A percentile compares a stretch with the other conserved stretches of the same genome.
Evolutionary conservation across 2,797 vertebrate genomes (phyloP).

Genomic region (Aeoliscus strigatus): DNA sequence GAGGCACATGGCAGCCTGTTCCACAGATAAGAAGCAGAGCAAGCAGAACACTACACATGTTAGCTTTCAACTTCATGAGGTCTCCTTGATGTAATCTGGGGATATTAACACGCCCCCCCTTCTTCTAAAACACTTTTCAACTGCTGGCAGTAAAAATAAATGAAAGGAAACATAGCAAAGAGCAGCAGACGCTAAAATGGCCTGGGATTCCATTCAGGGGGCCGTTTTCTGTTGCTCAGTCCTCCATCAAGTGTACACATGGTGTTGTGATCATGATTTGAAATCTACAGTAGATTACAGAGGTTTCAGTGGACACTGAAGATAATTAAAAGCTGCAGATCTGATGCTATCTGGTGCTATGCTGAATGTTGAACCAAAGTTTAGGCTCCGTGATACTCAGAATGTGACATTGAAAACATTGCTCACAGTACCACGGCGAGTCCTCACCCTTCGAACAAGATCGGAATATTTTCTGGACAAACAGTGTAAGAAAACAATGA

Average conservation of each 20-base stretch:
- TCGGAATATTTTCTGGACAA: constrained; percentile 39
- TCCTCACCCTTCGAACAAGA: constrained; percentile 32
- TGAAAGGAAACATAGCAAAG: too few relatives aligned
- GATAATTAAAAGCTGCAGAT: background rate
- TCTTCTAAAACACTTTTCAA: background rate
- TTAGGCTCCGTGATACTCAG: constrained; percentile 7
- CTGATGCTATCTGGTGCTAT: too few relatives aligned
- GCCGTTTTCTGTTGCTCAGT: background rate
- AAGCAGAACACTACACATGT: background rate
- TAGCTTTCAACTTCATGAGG: background rate
- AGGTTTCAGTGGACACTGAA: background rate
- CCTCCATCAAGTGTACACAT: background rate
- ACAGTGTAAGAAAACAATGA: constrained; percentile 60
- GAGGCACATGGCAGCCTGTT: background rate
- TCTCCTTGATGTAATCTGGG: constrained; percentile 3
- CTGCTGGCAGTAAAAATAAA: too few relatives aligned
- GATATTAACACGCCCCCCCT: background rate
- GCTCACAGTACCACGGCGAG: constrained; percentile 5
- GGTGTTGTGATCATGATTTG: background rate
- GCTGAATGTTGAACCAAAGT: background rate
- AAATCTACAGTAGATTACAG: background rate
- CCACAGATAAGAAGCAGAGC: background rate
- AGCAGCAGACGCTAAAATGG: too few relatives aligned
- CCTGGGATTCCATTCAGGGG: background rate
- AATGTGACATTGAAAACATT: constrained; percentile 40